These are phyloP conservation scores for Cheirogaleus major DNA, from an alignment of 2,797 vertebrate genomes.

Conservation along the genomic window DNA sequence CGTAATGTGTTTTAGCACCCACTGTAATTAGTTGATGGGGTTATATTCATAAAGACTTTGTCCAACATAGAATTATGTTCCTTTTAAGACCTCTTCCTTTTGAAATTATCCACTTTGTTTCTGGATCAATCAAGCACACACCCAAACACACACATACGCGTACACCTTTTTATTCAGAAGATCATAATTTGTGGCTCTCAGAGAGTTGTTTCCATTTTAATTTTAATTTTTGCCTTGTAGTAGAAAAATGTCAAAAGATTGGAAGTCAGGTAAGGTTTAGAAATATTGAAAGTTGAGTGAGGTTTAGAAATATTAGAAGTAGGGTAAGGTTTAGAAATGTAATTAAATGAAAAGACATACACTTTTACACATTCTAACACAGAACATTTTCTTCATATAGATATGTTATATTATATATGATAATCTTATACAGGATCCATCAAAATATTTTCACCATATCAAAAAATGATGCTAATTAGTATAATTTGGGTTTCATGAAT, in stretches of 20 bases:
- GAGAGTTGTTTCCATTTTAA: constrained; percentile 34
- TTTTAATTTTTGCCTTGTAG: constrained; percentile 23
- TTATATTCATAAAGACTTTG: constrained; percentile 61
- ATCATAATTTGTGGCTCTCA: constrained; percentile 34
- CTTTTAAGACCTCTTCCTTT: constrained; percentile 45
- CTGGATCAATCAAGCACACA: background rate
- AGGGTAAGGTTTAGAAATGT: background rate
- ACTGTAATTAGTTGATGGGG: constrained; percentile 68
- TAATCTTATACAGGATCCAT: background rate
- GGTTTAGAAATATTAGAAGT: constrained; percentile 33
- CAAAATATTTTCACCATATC: constrained; percentile 24
- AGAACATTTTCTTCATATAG: background rate
- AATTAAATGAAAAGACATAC: background rate
- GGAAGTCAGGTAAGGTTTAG: constrained; percentile 14
- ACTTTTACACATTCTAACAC: background rate
- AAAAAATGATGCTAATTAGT: constrained; percentile 32
- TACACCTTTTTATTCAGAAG: background rate
- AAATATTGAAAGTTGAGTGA: background rate
- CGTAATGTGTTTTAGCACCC: constrained; percentile 55
- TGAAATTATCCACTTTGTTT: constrained; percentile 14
- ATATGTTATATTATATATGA: background rate
- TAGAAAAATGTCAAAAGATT: constrained; percentile 41
- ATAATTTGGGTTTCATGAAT: background rate
- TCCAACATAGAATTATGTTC: constrained; percentile 46
- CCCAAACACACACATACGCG: background rate